Base-by-base conservation (phyloP, 2,113 vertebrate species). In the Meriones unguiculatus region DNA sequence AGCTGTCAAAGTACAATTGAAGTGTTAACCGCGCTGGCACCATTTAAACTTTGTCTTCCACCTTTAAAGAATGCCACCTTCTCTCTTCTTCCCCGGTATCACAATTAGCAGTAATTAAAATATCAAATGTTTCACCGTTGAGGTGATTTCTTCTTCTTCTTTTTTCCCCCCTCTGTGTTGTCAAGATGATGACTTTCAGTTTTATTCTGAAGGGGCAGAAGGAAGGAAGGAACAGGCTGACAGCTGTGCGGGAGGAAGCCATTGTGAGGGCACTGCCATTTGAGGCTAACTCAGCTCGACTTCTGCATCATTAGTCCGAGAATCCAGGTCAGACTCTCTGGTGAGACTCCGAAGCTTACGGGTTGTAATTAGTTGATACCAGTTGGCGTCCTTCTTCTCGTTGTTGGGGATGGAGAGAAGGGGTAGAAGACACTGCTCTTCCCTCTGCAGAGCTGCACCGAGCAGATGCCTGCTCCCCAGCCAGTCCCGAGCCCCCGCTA, bases 71-170 rank as follows among this genome's bases (percentile, higher is more conserved):
- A 25, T 52, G 89, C 32, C 72, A 28, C 28, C 80, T 59, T 35
- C 92, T n/a, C 5, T 22, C 38, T 35, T 89, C 87, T 67, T 92
- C 62, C 81, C 41, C 28, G 75, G 87, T 6, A 13, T 86, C 87
- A 12, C 69, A 87, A 97, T 96, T 85, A 96, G 59, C 89, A 50
- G 93, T 91, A 90, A 97, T 96, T 94, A 96, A 94, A 95, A 93
- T 20, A 87, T 93, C 92, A 91, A 95, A 75, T 65, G 82, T 64
- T 57, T 92, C 90, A 20, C 82, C 64, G 8, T 2, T 18, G 73
- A 67, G 50, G 50, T 46, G 86, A 54, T 9, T 95, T 93, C 75
- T 17, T 75, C 57, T 75, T 84, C 78, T 17, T n/a, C n/a, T 73
- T n/a, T 22, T 73, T 30, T 32, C 20, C 22, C 65, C 24, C 59